Evolutionary conservation across 2,797 vertebrate species (phyloP), one percentile per base, ranked within the genome.

Genomic region (Smutsia temminckii): DNA sequence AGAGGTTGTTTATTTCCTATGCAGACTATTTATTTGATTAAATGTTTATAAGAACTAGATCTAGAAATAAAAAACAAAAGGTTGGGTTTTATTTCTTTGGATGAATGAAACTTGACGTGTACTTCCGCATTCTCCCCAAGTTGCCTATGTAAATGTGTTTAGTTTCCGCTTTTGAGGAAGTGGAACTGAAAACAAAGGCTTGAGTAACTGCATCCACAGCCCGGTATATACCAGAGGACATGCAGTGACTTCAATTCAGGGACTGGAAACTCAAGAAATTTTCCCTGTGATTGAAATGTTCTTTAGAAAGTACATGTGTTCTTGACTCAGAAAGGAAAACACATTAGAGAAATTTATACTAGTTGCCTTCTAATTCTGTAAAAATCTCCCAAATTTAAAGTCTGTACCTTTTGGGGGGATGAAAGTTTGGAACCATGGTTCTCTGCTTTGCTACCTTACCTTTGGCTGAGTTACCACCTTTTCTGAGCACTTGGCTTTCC

Each of bases 1-100:
- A 81, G 42, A 90, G 14, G n/a, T 61, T 53, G 29, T 66, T 94
- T 92, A 42, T 90, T 96, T 88, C 71, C 77, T 91, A 61, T 61
- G 77, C 61, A 75, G 49, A 59, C 6, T 29, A 10, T 57, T 72
- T 85, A 68, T 84, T 72, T 95, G 75, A 46, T 83, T 87, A 57
- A 89, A 10, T 69, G 6, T 95, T 93, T 71, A 13, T 64, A 68
- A 88, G 55, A 96, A 88, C 53, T 32, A 34, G 42, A 12, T 75
- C 42, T 66, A 27, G 25, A 85, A 91, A 89, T 77, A 71, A 61
- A 80, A 89, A 66, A 21, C 37, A 81, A 66, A 93, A 85, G 61
- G 5, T 63, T 79, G 59, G 18, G 2, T 37, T 75, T 93, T 71
- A 59, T 75, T 79, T 94, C 23, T 92, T 59, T 64, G 12, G 11